Evolutionary conservation across 2,888 invertebrate species (phyloP), one percentile per base, ranked within the genome.

Genomic region (Mesorhabditis spiculigera): DNA sequence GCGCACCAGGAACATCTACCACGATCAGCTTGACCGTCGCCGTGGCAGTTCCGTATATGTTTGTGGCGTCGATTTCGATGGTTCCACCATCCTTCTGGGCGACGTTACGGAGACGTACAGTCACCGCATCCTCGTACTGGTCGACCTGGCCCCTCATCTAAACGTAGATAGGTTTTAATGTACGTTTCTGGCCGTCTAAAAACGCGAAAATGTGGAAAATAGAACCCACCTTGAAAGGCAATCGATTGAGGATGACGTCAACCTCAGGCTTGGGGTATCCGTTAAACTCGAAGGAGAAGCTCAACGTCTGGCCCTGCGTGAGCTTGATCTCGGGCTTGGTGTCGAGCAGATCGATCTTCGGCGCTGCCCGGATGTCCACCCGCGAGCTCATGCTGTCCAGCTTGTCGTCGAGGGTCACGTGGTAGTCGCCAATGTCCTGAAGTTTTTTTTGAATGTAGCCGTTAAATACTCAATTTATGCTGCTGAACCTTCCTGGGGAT

Each of bases 1-100:
- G 70, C n/a, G 70, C 70, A 1, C 58, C 28, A n/a, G 70, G 70
- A 1, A 66, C 66, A 28, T 70, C 70, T n/a, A 65, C 13, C 13
- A 70, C 70, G 43, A 70, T 43, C 5, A 70, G 63, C 28, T 44
- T 63, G 45, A 70, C 43, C 4, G 66, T 62, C 41, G 42, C 13
- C 0, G 8, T 8, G 8, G 28, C 16, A 13, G 63, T 63, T 8
- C n/a, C 63, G 41, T 63, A 8, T 1, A 28, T 5, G 58, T 70
- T 70, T 10, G 45, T 50, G 6, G 70, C 70, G 5, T 61, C 66
- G 5, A 65, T 65, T 43, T 45, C 61, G 16, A 70, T 28, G 5
- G 42, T 42, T 62, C 70, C 70, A 13, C 66, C 61, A 45, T 70
- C 70, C 13, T 58, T 43, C 1, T 45, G 16, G 1, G 44, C 62